Conservation (phyloP, 2,888 invertebrate species). For the Stegophylla sp. region DNA sequence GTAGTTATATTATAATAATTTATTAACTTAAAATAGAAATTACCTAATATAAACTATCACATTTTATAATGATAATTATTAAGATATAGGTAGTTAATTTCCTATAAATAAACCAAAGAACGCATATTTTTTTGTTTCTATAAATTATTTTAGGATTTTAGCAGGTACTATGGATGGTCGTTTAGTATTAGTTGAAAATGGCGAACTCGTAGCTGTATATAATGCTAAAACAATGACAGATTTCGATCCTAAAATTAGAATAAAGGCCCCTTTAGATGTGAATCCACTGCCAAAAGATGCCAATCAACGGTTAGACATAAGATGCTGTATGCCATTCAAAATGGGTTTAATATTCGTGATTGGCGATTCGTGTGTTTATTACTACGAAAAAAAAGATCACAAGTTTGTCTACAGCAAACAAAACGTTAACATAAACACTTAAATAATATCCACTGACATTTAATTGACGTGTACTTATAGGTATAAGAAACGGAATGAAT, state of each 20-base stretch:
- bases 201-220: conserved; percentile 77
- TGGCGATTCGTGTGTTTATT: conserved; percentile 41
- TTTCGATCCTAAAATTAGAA: conserved; percentile 50
- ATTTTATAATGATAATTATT: too few species aligned
- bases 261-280: conserved; percentile 51
- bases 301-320: conserved; percentile 40
- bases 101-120: too few species aligned
- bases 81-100: too few species aligned
- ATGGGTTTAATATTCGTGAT: conserved; percentile 43
- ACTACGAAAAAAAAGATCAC: conserved; percentile 45
- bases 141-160: conserved; percentile 71
- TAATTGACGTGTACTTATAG: neutral
- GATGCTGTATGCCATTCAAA: conserved; percentile 44
- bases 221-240: conserved; percentile 65
- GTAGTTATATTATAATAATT: too few species aligned
- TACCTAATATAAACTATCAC: too few species aligned
- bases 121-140: too few species aligned
- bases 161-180: conserved; percentile 80
- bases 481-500: conserved; percentile 45
- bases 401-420: neutral
- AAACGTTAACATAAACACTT: neutral
- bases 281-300: conserved; percentile 25
- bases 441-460: neutral
- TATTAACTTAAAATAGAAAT: too few species aligned
- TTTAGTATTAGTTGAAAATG: conserved; percentile 82